Conservation (phyloP, 1,140 invertebrate species). For the Sycophila sp. region DNA sequence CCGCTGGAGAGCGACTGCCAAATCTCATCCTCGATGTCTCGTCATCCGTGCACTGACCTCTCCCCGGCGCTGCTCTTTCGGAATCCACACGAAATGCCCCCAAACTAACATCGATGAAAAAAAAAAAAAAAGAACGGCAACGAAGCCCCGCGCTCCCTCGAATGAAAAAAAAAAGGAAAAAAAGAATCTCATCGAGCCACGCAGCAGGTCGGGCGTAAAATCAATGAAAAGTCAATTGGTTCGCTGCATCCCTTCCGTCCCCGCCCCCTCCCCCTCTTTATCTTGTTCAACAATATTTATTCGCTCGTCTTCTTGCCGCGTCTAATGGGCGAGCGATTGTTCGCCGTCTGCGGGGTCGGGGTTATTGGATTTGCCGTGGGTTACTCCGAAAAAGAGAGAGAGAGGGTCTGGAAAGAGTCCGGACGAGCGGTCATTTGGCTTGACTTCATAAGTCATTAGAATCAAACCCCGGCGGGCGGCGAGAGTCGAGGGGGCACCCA, state of each 20-base stretch:
- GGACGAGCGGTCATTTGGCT: constrained; percentile 64
- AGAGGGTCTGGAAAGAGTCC: constrained; percentile 45
- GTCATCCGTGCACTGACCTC: neutral
- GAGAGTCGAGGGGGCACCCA: constrained; percentile 35
- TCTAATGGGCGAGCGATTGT: constrained; percentile 53
- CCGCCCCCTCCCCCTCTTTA: neutral
- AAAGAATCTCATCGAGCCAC: constrained; percentile 21
- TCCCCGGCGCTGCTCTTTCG: neutral
- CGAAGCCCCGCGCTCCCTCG: neutral
- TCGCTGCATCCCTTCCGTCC: neutral
- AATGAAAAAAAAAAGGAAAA: constrained; percentile 19
- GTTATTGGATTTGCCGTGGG: constrained; percentile 58
- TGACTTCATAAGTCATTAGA: constrained; percentile 68
- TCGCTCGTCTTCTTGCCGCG: constrained; percentile 46
- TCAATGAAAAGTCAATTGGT: constrained; percentile 38
- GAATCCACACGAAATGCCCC: too few species aligned
- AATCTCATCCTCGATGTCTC: neutral
- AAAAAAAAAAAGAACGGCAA: neutral
- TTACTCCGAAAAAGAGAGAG: constrained; percentile 44
- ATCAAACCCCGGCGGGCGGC: constrained; percentile 52
- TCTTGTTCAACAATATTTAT: constrained; percentile 52
- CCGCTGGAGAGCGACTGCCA: neutral
- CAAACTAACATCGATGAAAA: neutral
- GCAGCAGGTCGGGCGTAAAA: constrained; percentile 31
- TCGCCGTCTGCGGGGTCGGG: constrained; percentile 37